Evolutionary conservation across 2,888 invertebrate genomes (phyloP).

Genomic region (Ethmia dodecea): DNA sequence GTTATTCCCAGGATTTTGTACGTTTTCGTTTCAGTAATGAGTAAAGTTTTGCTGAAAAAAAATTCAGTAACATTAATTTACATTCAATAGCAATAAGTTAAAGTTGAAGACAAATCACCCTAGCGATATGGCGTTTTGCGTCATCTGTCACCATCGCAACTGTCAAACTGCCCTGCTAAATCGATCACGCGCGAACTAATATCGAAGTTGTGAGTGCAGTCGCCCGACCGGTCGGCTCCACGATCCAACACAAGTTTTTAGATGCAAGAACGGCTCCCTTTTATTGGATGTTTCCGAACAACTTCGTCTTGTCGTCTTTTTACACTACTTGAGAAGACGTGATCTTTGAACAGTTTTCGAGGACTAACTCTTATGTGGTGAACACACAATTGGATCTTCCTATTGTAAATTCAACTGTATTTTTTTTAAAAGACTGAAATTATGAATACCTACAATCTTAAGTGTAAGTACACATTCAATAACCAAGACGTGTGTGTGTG

Average conservation of each 20-base stretch:
- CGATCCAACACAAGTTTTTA: constrained; percentile 47
- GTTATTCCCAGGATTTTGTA: too few species aligned
- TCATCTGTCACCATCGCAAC: constrained; percentile 73
- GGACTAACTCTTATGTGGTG: too few species aligned
- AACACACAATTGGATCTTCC: too few species aligned
- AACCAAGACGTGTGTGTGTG: too few species aligned
- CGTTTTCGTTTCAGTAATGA: too few species aligned
- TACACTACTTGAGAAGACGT: constrained; percentile 34
- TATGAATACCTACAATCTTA: too few species aligned
- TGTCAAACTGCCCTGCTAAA: constrained; percentile 68
- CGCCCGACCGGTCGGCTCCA: constrained; percentile 31
- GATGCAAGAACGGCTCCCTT: constrained; percentile 45
- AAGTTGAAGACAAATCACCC: constrained; percentile 69
- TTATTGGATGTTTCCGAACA: constrained; percentile 66
- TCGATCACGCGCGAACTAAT: constrained; percentile 75
- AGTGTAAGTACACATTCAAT: too few species aligned
- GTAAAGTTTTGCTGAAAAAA: background rate
- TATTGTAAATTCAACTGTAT: too few species aligned
- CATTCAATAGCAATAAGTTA: constrained; percentile 21
- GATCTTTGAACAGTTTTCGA: constrained; percentile 41
- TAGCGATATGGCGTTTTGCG: constrained; percentile 58
- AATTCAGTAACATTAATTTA: constrained; percentile 8
- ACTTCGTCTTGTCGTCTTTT: constrained; percentile 53
- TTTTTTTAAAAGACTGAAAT: too few species aligned
- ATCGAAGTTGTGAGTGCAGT: constrained; percentile 31